A percentile compares a stretch with the other conserved stretches of the same genome.
Evolutionary conservation across 2,113 vertebrate species (phyloP).

Genomic region (Eudyptes chrysolophus): DNA sequence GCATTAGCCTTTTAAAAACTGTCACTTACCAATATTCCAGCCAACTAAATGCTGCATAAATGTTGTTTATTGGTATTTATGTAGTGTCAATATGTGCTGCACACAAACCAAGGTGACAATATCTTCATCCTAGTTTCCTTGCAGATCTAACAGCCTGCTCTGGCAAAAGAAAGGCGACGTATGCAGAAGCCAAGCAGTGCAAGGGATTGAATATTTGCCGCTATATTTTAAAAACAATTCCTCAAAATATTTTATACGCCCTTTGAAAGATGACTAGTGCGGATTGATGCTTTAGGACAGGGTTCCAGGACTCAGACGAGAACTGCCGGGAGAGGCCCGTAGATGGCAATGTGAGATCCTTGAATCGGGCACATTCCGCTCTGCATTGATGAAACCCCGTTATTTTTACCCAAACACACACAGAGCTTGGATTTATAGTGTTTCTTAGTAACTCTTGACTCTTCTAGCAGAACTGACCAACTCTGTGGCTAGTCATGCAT

Average conservation of each 20-base stretch:
- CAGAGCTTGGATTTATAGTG: fast-evolving
- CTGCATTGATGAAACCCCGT: fast-evolving
- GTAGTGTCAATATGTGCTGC: not conserved
- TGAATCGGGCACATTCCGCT: fast-evolving
- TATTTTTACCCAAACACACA: fast-evolving
- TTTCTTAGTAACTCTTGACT: not conserved
- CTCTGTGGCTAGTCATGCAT: not conserved
- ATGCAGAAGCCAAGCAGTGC: not conserved
- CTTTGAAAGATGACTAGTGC: fast-evolving
- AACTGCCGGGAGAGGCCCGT: not conserved
- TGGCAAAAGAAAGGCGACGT: not conserved
- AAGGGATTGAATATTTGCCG: not conserved
- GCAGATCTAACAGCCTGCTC: not conserved
- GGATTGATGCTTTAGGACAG: fast-evolving
- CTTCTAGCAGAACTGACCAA: not conserved
- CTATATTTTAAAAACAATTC: not conserved
- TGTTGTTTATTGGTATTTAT: not conserved
- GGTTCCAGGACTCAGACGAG: fast-evolving
- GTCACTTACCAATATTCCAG: not conserved
- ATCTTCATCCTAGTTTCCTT: not conserved
- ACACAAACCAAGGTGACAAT: fast-evolving
- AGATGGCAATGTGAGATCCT: constrained; percentile 56
- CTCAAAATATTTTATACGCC: fast-evolving
- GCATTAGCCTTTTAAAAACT: not conserved
- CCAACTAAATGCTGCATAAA: not conserved